Conservation (phyloP, 2,797 vertebrate genomes). For the Urophycis tenuis region DNA sequence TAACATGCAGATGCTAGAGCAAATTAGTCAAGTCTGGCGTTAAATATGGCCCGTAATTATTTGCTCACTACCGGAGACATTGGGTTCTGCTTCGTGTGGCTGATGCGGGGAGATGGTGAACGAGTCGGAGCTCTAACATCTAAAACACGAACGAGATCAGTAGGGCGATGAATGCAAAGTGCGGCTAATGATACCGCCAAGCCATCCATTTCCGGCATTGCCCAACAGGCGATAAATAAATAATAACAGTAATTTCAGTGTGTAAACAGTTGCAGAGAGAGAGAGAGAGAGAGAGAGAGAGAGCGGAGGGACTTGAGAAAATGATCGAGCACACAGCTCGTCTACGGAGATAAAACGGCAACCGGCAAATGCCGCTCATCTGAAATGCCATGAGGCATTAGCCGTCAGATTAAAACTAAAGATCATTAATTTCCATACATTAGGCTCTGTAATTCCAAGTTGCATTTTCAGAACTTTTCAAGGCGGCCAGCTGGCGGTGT, state of each 20-base stretch:
- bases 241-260: slow-evolving; percentile 27
- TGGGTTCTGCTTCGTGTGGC: slow-evolving; percentile 21
- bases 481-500: slow-evolving; percentile 15
- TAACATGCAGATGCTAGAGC: slow-evolving; percentile 29
- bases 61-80: slow-evolving; percentile 5
- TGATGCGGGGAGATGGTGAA: slow-evolving; percentile 28
- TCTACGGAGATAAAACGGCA: slow-evolving; percentile 24
- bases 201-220: slow-evolving; percentile 30
- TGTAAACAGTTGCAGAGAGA: slow-evolving; percentile 36
- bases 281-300: slow-evolving; percentile 31
- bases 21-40: slow-evolving; percentile 33
- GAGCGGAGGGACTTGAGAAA: slow-evolving; percentile 25
- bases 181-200: slow-evolving; percentile 37
- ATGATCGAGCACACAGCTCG: slow-evolving; percentile 18
- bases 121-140: slow-evolving; percentile 8
- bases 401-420: slow-evolving; percentile 12
- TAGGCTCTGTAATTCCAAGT: slow-evolving; percentile 16
- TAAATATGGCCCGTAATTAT: slow-evolving; percentile 36
- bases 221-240: slow-evolving; percentile 28
- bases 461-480: slow-evolving; percentile 5
- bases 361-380: slow-evolving; percentile 26
- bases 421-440: slow-evolving; percentile 11
- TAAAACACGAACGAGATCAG: slow-evolving; percentile 13
- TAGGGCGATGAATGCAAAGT: slow-evolving; percentile 31
- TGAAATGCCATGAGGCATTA: slow-evolving; percentile 14